These are phyloP conservation scores for Thera britannica DNA, from an alignment of 2,888 invertebrate species.

Conservation along the genomic window DNA sequence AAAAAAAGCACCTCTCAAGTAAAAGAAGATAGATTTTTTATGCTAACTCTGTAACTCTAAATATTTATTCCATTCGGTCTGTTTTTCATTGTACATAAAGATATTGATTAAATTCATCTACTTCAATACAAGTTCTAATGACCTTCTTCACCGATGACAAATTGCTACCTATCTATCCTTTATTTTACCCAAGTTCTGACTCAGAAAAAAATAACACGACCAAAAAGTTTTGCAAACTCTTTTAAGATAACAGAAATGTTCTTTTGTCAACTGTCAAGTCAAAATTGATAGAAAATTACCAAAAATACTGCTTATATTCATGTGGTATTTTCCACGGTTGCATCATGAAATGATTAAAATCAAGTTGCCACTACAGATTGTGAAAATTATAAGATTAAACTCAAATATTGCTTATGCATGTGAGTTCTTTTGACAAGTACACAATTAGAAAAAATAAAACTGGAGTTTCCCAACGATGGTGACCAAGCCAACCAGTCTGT, in stretches of 20 bases:
- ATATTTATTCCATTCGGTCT: too few relatives aligned
- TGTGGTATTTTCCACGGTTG: constrained; percentile 20
- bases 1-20: too few relatives aligned
- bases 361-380: constrained; percentile 46
- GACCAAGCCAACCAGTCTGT: constrained; percentile 48
- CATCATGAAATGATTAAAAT: constrained; percentile 65
- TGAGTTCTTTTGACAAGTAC: constrained; percentile 50
- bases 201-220: not conserved
- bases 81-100: too few relatives aligned
- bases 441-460: constrained; percentile 42
- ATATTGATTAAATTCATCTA: too few relatives aligned
- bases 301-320: constrained; percentile 8
- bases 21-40: too few relatives aligned
- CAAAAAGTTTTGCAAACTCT: constrained; percentile 5
- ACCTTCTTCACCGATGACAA: not conserved
- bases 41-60: too few relatives aligned
- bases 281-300: constrained; percentile 21
- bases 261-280: not conserved
- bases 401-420: constrained; percentile 46
- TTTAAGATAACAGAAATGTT: not conserved
- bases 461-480: constrained; percentile 52
- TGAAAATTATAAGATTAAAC: constrained; percentile 50
- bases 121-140: too few relatives aligned
- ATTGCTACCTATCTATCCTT: not conserved
- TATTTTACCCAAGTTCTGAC: not conserved